phyloP scores from a whole-genome alignment of 2,888 invertebrate genomes.

The Drosophila prolongata region DNA sequence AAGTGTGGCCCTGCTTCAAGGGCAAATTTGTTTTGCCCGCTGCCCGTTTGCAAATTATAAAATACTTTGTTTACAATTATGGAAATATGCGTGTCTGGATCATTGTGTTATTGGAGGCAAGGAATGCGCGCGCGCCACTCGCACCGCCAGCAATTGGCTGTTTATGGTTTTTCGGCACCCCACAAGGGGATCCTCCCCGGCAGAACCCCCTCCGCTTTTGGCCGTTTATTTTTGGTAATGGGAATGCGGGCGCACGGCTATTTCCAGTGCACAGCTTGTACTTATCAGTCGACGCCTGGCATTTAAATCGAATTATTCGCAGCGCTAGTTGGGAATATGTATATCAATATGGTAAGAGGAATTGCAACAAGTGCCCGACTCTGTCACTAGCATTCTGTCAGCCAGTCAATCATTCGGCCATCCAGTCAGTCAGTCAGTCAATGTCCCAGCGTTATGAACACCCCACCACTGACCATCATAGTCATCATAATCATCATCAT shows the following conservation, averaged over 20 bases:
- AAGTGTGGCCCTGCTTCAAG: conserved; percentile 34
- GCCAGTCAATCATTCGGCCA: conserved; percentile 35
- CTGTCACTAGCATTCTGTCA: conserved; percentile 23
- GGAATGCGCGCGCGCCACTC: conserved; percentile 65
- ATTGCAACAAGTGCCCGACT: conserved; percentile 57
- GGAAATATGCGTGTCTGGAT: conserved; percentile 26
- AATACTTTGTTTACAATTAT: conserved; percentile 26
- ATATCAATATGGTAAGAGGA: conserved; percentile 19
- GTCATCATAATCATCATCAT: conserved; percentile 12
- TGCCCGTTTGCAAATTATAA: conserved; percentile 25
- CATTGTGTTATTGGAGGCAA: conserved; percentile 14
- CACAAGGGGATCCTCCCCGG: conserved; percentile 40
- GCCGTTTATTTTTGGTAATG: conserved; percentile 58
- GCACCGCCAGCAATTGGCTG: conserved; percentile 38
- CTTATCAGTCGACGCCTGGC: conserved; percentile 63
- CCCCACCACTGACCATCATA: conserved; percentile 14
- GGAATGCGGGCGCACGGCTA: conserved; percentile 60
- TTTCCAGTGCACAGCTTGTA: conserved; percentile 64
- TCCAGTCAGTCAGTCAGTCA: conserved; percentile 29
- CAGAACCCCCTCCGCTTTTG: conserved; percentile 15
- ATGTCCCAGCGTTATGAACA: conserved; percentile 8
- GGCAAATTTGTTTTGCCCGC: conserved; percentile 40
- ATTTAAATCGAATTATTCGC: conserved; percentile 66
- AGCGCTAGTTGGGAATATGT: conserved; percentile 44
- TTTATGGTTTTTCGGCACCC: conserved; percentile 69